These are phyloP conservation scores for Chlorops oryzae DNA, from an alignment of 1,140 invertebrate species.

Conservation along the genomic window DNA sequence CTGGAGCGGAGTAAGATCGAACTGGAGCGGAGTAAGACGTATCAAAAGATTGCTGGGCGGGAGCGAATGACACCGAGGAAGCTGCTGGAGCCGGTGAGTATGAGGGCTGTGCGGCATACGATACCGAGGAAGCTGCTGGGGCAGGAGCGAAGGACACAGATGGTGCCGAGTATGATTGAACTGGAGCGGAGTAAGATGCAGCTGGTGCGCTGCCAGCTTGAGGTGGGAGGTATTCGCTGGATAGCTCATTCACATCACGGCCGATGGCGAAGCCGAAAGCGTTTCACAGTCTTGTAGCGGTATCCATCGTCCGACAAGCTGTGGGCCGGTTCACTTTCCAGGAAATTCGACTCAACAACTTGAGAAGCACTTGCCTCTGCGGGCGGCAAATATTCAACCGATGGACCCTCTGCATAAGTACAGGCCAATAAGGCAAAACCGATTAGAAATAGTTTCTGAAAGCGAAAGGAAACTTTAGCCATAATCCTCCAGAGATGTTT, in stretches of 20 bases:
- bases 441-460: slow-evolving; percentile 35
- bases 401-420: slow-evolving; percentile 9
- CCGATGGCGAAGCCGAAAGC: slow-evolving; percentile 8
- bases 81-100: background rate
- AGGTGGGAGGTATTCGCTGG: slow-evolving; percentile 25
- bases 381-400: slow-evolving; percentile 34
- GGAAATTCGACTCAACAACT: slow-evolving; percentile 13
- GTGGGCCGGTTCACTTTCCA: slow-evolving; percentile 15
- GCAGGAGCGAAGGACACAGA: too few species aligned
- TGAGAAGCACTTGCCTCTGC: slow-evolving; percentile 16
- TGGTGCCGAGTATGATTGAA: slow-evolving; percentile 2
- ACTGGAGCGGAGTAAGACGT: background rate
- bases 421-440: slow-evolving; percentile 38
- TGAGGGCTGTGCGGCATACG: too few species aligned
- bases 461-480: too few species aligned
- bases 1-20: background rate
- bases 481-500: background rate
- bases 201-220: background rate
- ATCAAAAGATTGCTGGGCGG: background rate
- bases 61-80: background rate
- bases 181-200: background rate
- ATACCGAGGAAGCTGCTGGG: too few species aligned
- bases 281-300: slow-evolving; percentile 24
- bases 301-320: slow-evolving; percentile 24
- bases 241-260: slow-evolving; percentile 13